Conservation (phyloP, 2,888 invertebrate species). For the Tribolium freemani region DNA sequence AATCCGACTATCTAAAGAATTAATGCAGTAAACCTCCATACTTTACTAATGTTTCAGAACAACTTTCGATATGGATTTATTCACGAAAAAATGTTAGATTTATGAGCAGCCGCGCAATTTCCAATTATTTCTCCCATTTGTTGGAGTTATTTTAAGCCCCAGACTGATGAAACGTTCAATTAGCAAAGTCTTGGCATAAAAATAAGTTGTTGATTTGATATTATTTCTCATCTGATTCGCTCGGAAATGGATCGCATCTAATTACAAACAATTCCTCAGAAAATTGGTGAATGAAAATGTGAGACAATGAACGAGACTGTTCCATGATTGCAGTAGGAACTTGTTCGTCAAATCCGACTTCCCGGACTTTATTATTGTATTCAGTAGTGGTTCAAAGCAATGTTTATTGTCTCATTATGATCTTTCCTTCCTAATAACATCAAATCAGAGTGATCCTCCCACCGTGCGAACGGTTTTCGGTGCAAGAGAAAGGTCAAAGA, state of each 20-base stretch:
- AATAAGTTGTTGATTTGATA: conserved; percentile 11
- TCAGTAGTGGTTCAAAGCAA: conserved; percentile 18
- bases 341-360: conserved; percentile 6
- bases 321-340: conserved; percentile 9
- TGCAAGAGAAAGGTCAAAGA: conserved; percentile 28
- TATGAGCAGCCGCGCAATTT: no score
- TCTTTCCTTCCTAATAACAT: conserved; percentile 27
- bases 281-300: conserved; percentile 17
- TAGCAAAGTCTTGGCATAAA: conserved; percentile 5
- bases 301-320: conserved; percentile 8
- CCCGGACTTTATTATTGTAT: conserved; percentile 29
- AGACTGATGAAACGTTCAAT: conserved; percentile 3
- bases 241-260: conserved; percentile 11
- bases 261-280: not conserved
- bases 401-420: conserved; percentile 34
- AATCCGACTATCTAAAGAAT: no score
- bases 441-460: conserved; percentile 18
- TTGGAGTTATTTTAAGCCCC: not conserved
- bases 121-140: not conserved
- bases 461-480: not conserved
- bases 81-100: not conserved
- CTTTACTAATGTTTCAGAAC: no score
- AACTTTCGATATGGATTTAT: no score
- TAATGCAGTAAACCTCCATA: no score
- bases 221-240: not conserved